Percentiles rank a stretch among this genome's conserved stretches.
These are phyloP conservation scores for Myopa testacea DNA, from an alignment of 2,888 invertebrate species.

Conservation along the genomic window DNA sequence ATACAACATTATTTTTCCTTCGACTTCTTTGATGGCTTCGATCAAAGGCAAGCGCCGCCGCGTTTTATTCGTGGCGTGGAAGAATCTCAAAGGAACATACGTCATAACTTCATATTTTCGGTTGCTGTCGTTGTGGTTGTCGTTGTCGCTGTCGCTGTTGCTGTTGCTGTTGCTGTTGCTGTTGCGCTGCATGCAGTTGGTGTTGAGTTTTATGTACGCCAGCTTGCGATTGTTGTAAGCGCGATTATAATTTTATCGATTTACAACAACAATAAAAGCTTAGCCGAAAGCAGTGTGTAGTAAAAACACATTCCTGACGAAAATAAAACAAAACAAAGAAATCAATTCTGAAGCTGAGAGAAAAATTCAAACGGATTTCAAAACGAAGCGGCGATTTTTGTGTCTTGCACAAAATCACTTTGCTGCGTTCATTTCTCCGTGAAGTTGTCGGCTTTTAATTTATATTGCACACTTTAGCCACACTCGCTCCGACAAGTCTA, in stretches of 20 bases:
- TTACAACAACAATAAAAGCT: conserved; percentile 48
- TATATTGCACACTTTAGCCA: conserved; percentile 66
- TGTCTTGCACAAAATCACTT: not conserved
- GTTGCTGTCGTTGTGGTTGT: not conserved
- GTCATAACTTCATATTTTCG: not conserved
- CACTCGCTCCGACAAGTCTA: conserved; percentile 46
- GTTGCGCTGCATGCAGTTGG: not conserved
- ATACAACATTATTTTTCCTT: too few species aligned
- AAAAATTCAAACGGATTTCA: conserved; percentile 9
- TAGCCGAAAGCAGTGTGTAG: not conserved
- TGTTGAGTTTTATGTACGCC: too few species aligned
- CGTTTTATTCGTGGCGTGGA: not conserved
- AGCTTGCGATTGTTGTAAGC: conserved; percentile 40
- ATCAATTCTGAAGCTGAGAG: conserved; percentile 3
- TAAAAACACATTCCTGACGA: conserved; percentile 15
- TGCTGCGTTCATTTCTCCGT: conserved; percentile 10
- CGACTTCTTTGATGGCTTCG: not conserved
- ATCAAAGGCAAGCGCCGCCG: conserved; percentile 38
- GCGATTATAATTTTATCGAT: conserved; percentile 57
- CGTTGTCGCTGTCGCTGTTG: not conserved
- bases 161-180: not conserved
- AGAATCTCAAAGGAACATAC: conserved; percentile 17
- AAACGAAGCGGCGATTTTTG: conserved; percentile 4
- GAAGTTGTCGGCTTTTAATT: conserved; percentile 63
- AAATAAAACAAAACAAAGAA: not conserved